Base-by-base conservation (phyloP, 2,888 invertebrate genomes). In the Drosophila parthenogenetica region DNA sequence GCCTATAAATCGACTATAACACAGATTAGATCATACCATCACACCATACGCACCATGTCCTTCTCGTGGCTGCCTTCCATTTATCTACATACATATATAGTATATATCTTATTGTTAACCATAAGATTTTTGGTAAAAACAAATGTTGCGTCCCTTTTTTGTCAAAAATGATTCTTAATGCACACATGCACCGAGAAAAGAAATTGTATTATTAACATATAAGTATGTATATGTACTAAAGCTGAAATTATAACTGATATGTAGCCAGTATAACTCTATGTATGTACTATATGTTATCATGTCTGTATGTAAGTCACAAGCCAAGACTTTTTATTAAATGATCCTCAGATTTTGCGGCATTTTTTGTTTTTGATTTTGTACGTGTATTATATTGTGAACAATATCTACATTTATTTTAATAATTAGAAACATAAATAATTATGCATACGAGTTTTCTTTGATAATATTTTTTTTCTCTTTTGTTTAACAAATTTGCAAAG, bases 391-490 rank as follows among this genome's bases (percentile, higher is more conserved):
- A 79, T 74, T 68, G 71, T 82, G 83, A 83, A 82, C 83, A 85
- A 85, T 83, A 85, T 85, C 85, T 82, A 85, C 79, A 81, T 82
- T 82, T 79, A 82, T 79, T 83, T 81, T 67, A 77, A 79, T 83
- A 85, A 83, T 85, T 85, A 85, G 81, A 79, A 83, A 79, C 79
- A 81, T 75, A 81, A 85, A 85, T 75, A 77, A 77, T 75, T 82
- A 77, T 71, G 62, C 63, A 69, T 80, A 81, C 50, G 66, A 69
- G 46, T 63, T 69, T 46, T 63, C 43, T 59, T 69, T 63, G 39
- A 62, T 22, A 5, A 22, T 22, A 22, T 22, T 22, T 62, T 42
- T 67, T 16, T 55, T 45, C 40, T 45, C 14, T 68, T 55, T 64
- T 68, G 57, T 70, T 75, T 73, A 80, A 72, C 71, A 84, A 84